Conservation (phyloP, 2,797 vertebrate genomes). For the Chanos chanos region DNA sequence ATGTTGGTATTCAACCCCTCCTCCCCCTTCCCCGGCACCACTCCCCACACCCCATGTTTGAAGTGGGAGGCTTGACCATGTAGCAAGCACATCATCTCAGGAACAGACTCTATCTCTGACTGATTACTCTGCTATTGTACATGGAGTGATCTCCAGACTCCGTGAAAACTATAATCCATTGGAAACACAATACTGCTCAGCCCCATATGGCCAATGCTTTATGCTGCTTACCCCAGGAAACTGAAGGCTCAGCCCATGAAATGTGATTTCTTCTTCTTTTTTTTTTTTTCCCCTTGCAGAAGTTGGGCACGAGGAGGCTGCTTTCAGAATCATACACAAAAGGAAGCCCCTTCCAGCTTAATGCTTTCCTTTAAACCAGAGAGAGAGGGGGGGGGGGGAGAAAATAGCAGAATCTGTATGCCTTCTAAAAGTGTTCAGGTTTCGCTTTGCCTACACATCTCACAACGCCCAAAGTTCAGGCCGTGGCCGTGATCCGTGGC, state of each 20-base stretch:
- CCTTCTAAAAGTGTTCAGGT: conserved; percentile 9
- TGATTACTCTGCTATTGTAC: conserved; percentile 1
- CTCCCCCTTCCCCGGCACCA: too few relatives aligned
- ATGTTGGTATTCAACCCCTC: conserved; percentile 9
- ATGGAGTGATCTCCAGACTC: not conserved
- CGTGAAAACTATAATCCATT: not conserved
- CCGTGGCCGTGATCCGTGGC: conserved; percentile 13
- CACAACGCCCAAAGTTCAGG: not conserved
- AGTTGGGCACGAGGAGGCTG: too few relatives aligned
- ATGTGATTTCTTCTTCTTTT: conserved; percentile 6
- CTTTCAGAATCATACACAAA: too few relatives aligned
- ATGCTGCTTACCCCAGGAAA: not conserved
- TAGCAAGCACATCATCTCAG: conserved; percentile 2
- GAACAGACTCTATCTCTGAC: not conserved
- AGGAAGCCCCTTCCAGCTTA: too few relatives aligned
- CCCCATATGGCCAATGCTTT: not conserved
- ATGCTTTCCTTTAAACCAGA: not conserved
- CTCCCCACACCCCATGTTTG: conserved; percentile 7
- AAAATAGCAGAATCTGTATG: not conserved
- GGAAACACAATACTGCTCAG: not conserved
- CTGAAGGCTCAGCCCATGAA: not conserved
- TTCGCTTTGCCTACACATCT: not conserved
- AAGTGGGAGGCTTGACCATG: not conserved
- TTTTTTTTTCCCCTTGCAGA: too few relatives aligned
- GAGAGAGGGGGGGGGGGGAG: not conserved